A percentile compares a stretch with the other conserved stretches of the same genome.
Evolutionary conservation across 2,888 invertebrate genomes (phyloP).

Genomic region (Platynereis dumerilii): DNA sequence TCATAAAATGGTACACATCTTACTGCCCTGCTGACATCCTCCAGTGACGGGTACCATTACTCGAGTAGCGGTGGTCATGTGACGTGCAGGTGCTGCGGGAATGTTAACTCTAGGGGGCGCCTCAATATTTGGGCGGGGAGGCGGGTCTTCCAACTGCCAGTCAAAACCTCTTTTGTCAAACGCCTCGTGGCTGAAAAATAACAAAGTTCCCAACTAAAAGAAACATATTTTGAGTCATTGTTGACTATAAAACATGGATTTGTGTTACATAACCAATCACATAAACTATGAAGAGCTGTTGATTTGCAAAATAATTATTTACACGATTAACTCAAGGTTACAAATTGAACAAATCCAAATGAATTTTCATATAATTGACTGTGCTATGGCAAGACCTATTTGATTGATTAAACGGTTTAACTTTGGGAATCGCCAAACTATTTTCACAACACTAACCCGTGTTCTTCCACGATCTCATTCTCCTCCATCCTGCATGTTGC

Average conservation of each 20-base stretch:
- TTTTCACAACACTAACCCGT: conserved; percentile 8
- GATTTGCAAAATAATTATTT: too few relatives aligned
- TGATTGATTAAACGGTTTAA: too few relatives aligned
- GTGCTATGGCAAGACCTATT: too few relatives aligned
- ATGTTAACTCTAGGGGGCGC: conserved; percentile 40
- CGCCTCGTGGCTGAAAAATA: not conserved
- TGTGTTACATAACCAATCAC: too few relatives aligned
- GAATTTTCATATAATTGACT: too few relatives aligned
- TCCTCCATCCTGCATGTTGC: conserved; percentile 1
- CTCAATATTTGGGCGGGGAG: conserved; percentile 46
- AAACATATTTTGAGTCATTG: too few relatives aligned
- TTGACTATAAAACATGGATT: too few relatives aligned
- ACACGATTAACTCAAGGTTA: too few relatives aligned
- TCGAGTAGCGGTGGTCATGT: conserved; percentile 44
- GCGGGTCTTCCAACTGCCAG: conserved; percentile 39
- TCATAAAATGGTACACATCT: conserved; percentile 21
- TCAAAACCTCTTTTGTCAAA: conserved; percentile 15
- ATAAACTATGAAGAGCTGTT: too few relatives aligned
- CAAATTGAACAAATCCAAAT: too few relatives aligned
- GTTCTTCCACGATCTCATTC: conserved; percentile 1
- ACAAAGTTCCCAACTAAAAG: not conserved
- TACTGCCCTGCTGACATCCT: conserved; percentile 49
- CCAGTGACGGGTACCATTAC: conserved; percentile 47
- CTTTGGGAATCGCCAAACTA: too few relatives aligned
- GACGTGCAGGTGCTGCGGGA: conserved; percentile 41